phyloP scores from a whole-genome alignment of 2,797 vertebrate genomes.

The Sternotherus odoratus region DNA sequence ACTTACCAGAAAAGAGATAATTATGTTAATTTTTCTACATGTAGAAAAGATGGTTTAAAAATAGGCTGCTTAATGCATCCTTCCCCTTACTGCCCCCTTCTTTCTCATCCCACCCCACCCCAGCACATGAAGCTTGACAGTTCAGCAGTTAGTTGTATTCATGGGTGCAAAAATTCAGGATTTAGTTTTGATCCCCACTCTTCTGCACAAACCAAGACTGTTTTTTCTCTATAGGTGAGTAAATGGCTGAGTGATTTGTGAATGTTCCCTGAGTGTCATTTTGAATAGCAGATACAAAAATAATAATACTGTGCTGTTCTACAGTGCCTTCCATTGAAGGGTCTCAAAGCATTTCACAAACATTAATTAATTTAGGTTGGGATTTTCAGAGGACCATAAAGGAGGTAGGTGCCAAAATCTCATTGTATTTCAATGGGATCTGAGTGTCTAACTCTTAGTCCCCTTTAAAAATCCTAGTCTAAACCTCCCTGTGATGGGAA shows the following conservation, averaged over 20 bases:
- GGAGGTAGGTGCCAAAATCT: neutral
- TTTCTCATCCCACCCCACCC: neutral
- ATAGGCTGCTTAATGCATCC: neutral
- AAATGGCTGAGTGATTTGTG: neutral
- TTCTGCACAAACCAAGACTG: neutral
- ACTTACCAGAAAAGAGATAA: conserved; percentile 26
- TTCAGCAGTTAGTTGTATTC: neutral
- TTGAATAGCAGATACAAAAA: neutral
- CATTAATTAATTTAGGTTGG: neutral
- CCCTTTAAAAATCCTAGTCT: conserved; percentile 4
- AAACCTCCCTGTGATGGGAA: neutral
- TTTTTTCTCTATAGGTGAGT: neutral
- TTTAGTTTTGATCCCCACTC: neutral
- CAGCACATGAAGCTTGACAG: neutral
- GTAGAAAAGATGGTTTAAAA: neutral
- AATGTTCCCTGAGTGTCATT: neutral
- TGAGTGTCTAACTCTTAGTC: neutral
- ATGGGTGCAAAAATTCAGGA: neutral
- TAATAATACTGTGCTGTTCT: neutral
- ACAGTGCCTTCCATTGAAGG: neutral
- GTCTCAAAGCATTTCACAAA: neutral
- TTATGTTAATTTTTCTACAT: conserved; percentile 6
- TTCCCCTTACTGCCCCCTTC: neutral
- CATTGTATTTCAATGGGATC: neutral
- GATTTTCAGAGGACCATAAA: neutral